Evolutionary conservation across 2,113 vertebrate genomes (phyloP), one percentile per base, ranked within the genome.

Genomic region (Neogobius melanostomus): DNA sequence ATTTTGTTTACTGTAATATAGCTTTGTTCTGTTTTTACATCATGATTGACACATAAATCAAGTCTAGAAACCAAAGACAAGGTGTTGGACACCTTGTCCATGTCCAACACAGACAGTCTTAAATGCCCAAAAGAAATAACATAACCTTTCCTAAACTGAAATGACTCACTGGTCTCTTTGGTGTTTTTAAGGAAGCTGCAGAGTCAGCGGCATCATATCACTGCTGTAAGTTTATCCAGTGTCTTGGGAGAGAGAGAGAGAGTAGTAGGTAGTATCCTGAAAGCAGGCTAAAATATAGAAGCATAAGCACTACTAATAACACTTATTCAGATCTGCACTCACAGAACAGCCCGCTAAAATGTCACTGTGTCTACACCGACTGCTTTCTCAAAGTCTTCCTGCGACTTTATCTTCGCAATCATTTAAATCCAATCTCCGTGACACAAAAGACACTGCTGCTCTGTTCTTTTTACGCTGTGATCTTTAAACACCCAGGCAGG

Each of bases 201-300:
- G 72, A 86, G 74, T 84, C 69, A 77, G 60, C 82, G 67, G 72
- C 71, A 75, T 75, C 73, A 74, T 66, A 82, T 81, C 82, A 75
- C 68, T 84, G 68, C 68, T 76, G 76, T 79, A 74, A 64, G 80
- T 83, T 82, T 83, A 80, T 87, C 79, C 80, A 77, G 80, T 82
- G 71, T 81, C 83, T 75, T 86, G 48, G 68, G 82, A 85, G 87
- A 81, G 71, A 77, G 69, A 65, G 48, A 68, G 82, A 85, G 85
- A 82, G 73, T 76, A 67, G 63, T 82, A 6, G 49, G 63, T 83
- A 75, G 83, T 83, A 85, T 81, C 80, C 76, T 78, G 69, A 84
- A 85, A 88, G 79, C 63, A 9, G 11, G 65, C 17, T 21, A 70
- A 82, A 82, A 89, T 84, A 80, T 82, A 76, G 28, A 36, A 36